Evolutionary conservation across 1,140 invertebrate species (phyloP), one percentile per base, ranked within the genome.

Genomic region (Zaprionus ghesquierei): DNA sequence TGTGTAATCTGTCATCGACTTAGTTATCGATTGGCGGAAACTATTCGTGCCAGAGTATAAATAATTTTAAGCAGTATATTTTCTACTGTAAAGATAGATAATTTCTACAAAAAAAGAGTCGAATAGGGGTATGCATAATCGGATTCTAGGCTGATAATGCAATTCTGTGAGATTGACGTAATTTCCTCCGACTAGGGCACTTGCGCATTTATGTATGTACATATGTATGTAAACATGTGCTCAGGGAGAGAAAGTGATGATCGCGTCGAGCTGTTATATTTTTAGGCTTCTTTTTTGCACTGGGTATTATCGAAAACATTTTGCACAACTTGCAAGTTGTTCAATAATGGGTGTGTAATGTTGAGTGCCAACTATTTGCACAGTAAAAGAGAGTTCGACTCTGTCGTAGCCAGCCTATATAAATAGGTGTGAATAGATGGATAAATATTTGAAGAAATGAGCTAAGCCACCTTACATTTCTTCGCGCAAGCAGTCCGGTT

Each of bases 361-460:
- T 31, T 51, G 50, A 31, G 15, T 51, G 5, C 13, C 31, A 58
- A 49, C 18, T 70, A 71, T 71, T 71, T 72, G 46, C 49, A 35
- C 49, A 72, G 66, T 27, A 63, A 53, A 66, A 53, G 62, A 60
- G 69, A 72, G 63, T 68, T 23, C 13, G 55, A 35, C 69, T 69
- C 69, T 69, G 51, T 51, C 50, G 70, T 23, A 61, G 41, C 49
- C 64, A 56, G 64, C 70, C 70, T 59, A 69, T 61, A 61, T 73
- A 20, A 27, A 61, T 60, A 49, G 38, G 64, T 69, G 64, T 60
- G 64, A 73, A 73, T 61, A 29, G 50, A 13, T 56, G n/a, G 10
- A 51, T 56, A 33, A 73, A 73, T 69, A 61, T 73, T 73, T 73
- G 20, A 69, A 61, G 70, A 62, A 73, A 69, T 73, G 70, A 38